Evolutionary conservation across 1,140 invertebrate genomes (phyloP).

Genomic region (Samia ricini): DNA sequence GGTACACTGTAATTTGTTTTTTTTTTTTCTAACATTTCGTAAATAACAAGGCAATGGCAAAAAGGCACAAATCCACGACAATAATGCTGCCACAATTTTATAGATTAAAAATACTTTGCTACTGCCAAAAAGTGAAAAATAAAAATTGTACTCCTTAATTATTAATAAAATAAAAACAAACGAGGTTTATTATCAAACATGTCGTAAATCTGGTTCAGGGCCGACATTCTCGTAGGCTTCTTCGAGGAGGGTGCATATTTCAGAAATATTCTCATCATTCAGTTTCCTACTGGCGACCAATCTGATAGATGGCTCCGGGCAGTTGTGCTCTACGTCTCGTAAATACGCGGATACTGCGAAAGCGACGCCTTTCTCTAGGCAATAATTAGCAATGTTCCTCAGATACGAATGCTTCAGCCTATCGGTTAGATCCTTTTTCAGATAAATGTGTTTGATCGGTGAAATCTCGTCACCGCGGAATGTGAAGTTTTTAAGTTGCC

Average conservation of each 20-base stretch:
- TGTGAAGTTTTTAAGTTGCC: slow-evolving; percentile 73
- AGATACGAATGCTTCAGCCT: slow-evolving; percentile 79
- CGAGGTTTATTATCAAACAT: slow-evolving; percentile 12
- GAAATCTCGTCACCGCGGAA: slow-evolving; percentile 82
- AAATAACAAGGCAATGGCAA: background rate
- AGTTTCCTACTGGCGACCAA: slow-evolving; percentile 80
- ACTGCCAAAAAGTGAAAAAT: background rate
- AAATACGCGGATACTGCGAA: slow-evolving; percentile 82
- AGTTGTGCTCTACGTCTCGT: slow-evolving; percentile 79
- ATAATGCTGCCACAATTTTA: background rate
- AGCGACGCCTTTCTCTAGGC: slow-evolving; percentile 80
- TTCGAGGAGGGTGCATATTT: slow-evolving; percentile 61
- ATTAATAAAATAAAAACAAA: slow-evolving; percentile 1
- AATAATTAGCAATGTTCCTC: slow-evolving; percentile 80
- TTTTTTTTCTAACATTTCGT: background rate
- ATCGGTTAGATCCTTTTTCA: slow-evolving; percentile 75
- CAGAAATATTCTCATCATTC: slow-evolving; percentile 77
- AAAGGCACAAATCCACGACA: background rate
- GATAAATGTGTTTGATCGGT: slow-evolving; percentile 89
- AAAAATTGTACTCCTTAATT: background rate
- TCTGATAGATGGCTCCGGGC: slow-evolving; percentile 82
- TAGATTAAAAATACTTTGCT: background rate
- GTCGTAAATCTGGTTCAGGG: slow-evolving; percentile 37
- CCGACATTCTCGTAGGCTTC: slow-evolving; percentile 64
- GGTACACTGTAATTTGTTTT: too few relatives aligned